phyloP scores from a whole-genome alignment of 2,888 invertebrate species.

The Galerucella nymphaeae region DNA sequence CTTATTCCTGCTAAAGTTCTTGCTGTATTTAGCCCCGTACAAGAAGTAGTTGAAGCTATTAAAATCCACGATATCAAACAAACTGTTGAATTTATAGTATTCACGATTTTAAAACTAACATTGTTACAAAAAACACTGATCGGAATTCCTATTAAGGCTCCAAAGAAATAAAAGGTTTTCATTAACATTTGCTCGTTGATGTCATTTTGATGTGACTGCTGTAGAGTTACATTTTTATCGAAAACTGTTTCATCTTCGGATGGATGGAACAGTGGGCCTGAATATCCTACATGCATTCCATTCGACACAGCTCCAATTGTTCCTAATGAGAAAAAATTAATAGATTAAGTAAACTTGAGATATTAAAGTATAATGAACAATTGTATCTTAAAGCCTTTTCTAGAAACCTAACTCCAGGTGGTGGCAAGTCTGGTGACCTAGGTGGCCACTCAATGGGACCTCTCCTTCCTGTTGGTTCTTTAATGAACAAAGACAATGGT shows the following conservation, averaged over 20 bases:
- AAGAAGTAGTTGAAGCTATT: slow-evolving; percentile 6
- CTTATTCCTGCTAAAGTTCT: slow-evolving; percentile 22
- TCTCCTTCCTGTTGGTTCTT: too few relatives aligned
- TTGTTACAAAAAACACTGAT: background rate
- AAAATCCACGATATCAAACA: slow-evolving; percentile 20
- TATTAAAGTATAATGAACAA: background rate
- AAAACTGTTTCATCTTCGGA: background rate
- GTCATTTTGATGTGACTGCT: background rate
- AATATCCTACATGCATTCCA: slow-evolving; percentile 18
- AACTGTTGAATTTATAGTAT: background rate
- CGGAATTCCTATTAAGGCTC: slow-evolving; percentile 14
- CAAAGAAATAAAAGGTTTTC: slow-evolving; percentile 19
- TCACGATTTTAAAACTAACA: background rate
- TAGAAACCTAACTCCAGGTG: too few relatives aligned
- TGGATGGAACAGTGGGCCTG: background rate
- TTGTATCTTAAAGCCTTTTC: background rate
- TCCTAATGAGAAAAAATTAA: background rate
- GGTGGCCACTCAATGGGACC: too few relatives aligned
- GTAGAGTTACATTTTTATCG: background rate
- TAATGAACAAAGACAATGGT: too few relatives aligned
- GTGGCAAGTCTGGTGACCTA: too few relatives aligned
- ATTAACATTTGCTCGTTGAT: slow-evolving; percentile 14
- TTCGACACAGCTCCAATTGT: slow-evolving; percentile 24
- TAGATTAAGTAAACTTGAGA: background rate
- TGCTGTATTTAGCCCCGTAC: slow-evolving; percentile 2